Evolutionary conservation across 2,888 invertebrate species (phyloP).

Genomic region (Anoncus sp.): DNA sequence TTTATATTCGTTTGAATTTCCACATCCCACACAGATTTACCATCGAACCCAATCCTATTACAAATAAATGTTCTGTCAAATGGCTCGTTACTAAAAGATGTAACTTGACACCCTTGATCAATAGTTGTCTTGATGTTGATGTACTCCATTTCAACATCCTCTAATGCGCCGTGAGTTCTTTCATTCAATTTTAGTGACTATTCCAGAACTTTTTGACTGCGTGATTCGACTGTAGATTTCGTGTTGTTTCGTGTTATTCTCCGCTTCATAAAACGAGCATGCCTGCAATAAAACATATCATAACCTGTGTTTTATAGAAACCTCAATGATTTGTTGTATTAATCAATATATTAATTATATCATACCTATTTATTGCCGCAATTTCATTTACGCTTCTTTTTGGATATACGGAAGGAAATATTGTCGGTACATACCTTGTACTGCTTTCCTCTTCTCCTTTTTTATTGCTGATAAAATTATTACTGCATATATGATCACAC

Average conservation of each 20-base stretch:
- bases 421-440: slow-evolving; percentile 46
- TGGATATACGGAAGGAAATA: slow-evolving; percentile 36
- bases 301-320: slow-evolving; percentile 17
- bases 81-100: slow-evolving; percentile 15
- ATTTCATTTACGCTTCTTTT: slow-evolving; percentile 27
- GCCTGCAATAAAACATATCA: slow-evolving; percentile 26
- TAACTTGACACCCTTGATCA: slow-evolving; percentile 30
- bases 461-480: slow-evolving; percentile 43
- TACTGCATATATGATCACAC: slow-evolving; percentile 43
- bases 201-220: slow-evolving; percentile 18
- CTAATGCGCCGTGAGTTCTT: slow-evolving; percentile 10
- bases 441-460: slow-evolving; percentile 28
- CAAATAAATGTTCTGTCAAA: slow-evolving; percentile 33
- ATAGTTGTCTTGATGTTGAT: slow-evolving; percentile 16
- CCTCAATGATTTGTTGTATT: slow-evolving; percentile 12
- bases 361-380: slow-evolving; percentile 20
- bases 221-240: slow-evolving; percentile 14
- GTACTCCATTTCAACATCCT: slow-evolving; percentile 24
- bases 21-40: slow-evolving; percentile 20
- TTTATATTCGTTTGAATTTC: slow-evolving; percentile 30
- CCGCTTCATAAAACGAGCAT: slow-evolving; percentile 36
- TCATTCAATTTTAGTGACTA: slow-evolving; percentile 12
- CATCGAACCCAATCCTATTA: slow-evolving; percentile 29
- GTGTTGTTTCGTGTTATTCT: slow-evolving; percentile 8
- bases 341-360: slow-evolving; percentile 8